Conservation (phyloP, 2,113 vertebrate species). For the Marmota flaviventris region DNA sequence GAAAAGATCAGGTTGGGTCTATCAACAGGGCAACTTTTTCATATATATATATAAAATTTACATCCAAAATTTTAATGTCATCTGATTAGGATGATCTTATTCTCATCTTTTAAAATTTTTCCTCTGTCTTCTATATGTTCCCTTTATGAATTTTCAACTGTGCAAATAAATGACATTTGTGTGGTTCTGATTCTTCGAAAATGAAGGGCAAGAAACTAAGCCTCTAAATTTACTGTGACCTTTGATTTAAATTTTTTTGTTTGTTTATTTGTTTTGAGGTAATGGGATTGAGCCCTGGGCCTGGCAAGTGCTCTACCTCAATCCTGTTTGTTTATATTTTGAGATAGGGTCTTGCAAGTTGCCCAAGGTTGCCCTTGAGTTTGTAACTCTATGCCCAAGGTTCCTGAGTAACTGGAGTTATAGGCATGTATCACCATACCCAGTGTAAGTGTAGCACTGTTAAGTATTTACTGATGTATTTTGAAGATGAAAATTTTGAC, state of each 20-base stretch:
- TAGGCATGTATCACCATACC: too few relatives aligned
- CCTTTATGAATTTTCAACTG: neutral
- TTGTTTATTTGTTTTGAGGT: too few relatives aligned
- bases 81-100: slow-evolving; percentile 5
- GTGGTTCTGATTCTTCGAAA: neutral
- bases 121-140: neutral
- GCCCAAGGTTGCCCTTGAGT: too few relatives aligned
- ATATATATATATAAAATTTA: neutral
- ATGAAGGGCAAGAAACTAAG: neutral
- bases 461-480: neutral
- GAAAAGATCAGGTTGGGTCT: too few relatives aligned
- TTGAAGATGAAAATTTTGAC: neutral
- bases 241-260: neutral
- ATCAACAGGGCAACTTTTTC: neutral
- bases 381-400: too few relatives aligned
- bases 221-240: neutral
- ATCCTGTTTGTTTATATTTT: too few relatives aligned
- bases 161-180: neutral
- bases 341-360: too few relatives aligned
- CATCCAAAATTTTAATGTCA: neutral
- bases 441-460: neutral
- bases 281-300: too few relatives aligned
- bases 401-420: too few relatives aligned
- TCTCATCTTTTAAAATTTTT: neutral
- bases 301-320: too few relatives aligned